Evolutionary conservation across 2,797 vertebrate species (phyloP).

Genomic region (Lutjanus argentimaculatus): DNA sequence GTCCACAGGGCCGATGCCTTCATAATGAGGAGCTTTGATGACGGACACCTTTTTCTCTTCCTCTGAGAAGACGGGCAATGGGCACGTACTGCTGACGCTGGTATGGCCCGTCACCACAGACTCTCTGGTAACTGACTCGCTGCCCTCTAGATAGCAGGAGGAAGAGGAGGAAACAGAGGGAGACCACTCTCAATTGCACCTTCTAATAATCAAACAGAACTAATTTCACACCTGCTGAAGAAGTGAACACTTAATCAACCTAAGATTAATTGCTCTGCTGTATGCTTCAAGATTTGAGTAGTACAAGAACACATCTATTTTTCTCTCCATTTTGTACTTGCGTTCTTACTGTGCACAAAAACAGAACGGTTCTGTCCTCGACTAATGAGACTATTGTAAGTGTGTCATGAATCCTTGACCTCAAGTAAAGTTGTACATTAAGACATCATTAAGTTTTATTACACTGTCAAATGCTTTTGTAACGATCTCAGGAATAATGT

Average conservation of each 20-base stretch:
- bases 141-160: conserved; percentile 85
- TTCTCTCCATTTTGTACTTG: background rate
- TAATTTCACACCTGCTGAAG: background rate
- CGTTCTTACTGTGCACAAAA: conserved; percentile 29
- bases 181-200: background rate
- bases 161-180: conserved; percentile 4
- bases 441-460: too few species aligned
- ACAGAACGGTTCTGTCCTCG: conserved; percentile 12
- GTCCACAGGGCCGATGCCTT: conserved; percentile 97
- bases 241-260: too few species aligned
- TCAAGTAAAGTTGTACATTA: too few species aligned
- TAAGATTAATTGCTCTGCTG: background rate
- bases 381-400: background rate
- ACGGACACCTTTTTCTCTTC: conserved; percentile 96
- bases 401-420: too few species aligned
- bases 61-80: conserved; percentile 93
- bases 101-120: conserved; percentile 86
- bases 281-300: background rate
- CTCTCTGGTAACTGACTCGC: conserved; percentile 90
- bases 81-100: conserved; percentile 90
- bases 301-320: background rate
- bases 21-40: conserved; percentile 97
- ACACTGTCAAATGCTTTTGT: too few species aligned
- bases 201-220: background rate
- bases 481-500: too few species aligned